Percentiles rank a stretch among this genome's conserved stretches.
Conservation (phyloP, 1,140 invertebrate species). For the Drosophila pseudoananassae region DNA sequence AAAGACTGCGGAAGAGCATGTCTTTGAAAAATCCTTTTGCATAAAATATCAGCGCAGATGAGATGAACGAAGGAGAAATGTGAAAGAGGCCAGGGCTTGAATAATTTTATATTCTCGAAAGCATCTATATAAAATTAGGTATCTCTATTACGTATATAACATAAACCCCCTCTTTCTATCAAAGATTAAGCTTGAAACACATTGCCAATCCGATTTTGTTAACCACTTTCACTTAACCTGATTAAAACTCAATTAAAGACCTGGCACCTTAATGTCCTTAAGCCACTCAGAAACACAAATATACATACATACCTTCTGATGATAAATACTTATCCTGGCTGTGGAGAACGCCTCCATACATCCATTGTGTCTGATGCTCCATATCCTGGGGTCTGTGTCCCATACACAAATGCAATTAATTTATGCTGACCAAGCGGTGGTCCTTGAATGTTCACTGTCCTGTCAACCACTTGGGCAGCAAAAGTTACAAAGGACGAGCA, state of each 20-base stretch:
- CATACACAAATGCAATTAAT: slow-evolving; percentile 66
- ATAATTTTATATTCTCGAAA: background rate
- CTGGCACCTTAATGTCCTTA: slow-evolving; percentile 6
- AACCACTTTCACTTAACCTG: slow-evolving; percentile 11
- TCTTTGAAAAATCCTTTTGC: slow-evolving; percentile 55
- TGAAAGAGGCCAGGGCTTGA: background rate
- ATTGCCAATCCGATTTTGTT: slow-evolving; percentile 1
- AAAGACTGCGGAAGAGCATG: slow-evolving; percentile 29
- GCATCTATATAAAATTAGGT: background rate
- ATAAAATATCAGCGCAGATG: slow-evolving; percentile 37
- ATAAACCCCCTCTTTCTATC: background rate
- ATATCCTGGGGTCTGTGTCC: slow-evolving; percentile 17
- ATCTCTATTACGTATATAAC: background rate
- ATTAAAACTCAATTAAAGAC: slow-evolving; percentile 28
- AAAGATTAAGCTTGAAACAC: background rate
- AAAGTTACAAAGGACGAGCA: slow-evolving; percentile 30
- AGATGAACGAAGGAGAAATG: background rate
- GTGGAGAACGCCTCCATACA: background rate
- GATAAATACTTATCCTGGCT: slow-evolving; percentile 1
- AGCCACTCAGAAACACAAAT: background rate
- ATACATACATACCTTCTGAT: background rate
- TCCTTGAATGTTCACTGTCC: slow-evolving; percentile 22
- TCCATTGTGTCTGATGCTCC: background rate
- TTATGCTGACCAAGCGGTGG: slow-evolving; percentile 61
- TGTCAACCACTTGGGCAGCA: slow-evolving; percentile 15